Conservation (phyloP, 2,113 vertebrate species). For the Rousettus leschenaultii region DNA sequence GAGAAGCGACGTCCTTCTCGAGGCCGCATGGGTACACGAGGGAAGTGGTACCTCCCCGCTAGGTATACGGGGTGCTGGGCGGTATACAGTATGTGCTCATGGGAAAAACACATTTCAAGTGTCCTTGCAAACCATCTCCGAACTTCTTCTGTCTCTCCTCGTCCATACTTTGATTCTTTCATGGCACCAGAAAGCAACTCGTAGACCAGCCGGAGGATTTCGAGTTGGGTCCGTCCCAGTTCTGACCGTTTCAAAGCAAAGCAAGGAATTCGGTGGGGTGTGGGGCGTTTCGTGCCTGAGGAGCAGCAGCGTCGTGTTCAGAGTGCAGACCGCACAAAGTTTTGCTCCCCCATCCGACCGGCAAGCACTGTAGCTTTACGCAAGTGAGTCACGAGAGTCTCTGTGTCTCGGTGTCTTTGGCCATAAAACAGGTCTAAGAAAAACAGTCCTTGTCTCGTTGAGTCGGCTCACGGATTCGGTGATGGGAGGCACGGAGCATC, state of each 20-base stretch:
- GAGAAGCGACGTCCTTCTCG: neutral
- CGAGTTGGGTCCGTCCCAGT: neutral
- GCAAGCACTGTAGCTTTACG: neutral
- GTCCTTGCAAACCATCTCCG: neutral
- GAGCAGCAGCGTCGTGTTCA: neutral
- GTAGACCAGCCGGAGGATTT: neutral
- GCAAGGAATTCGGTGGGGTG: neutral
- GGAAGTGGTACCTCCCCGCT: neutral
- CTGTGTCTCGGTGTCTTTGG: neutral
- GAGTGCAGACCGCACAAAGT: neutral
- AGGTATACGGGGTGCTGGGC: rapidly evolving
- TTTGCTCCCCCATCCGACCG: neutral
- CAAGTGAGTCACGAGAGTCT: neutral
- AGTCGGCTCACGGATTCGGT: neutral
- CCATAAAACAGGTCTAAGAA: neutral
- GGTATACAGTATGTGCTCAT: neutral
- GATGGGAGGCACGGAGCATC: neutral
- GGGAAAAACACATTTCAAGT: neutral
- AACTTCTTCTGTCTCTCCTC: too few species aligned
- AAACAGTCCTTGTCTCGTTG: too few species aligned
- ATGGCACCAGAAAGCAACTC: neutral
- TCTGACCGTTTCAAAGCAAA: neutral
- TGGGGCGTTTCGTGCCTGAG: neutral
- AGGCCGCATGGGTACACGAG: rapidly evolving
- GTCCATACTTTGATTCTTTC: neutral